These are phyloP conservation scores for Platysteira castanea DNA, from an alignment of 2,113 vertebrate species.

Conservation along the genomic window DNA sequence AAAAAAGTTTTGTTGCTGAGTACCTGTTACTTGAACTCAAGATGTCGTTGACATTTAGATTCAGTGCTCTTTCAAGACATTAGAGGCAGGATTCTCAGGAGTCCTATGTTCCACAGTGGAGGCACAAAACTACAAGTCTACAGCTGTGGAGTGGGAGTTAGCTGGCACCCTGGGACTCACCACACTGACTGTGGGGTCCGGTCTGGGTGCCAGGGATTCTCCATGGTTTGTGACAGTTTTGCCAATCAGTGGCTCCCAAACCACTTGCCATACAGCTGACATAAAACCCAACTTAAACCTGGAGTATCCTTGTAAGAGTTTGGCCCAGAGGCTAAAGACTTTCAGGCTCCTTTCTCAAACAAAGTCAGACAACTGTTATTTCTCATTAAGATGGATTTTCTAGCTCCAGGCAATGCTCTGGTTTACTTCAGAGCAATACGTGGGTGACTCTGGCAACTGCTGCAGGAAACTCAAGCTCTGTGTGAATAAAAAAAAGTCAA, in stretches of 20 bases:
- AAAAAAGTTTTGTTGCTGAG: background rate
- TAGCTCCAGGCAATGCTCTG: background rate
- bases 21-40: background rate
- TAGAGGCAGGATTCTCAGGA: background rate
- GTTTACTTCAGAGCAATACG: background rate
- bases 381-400: background rate
- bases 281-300: background rate
- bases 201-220: background rate
- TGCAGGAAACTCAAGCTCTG: background rate
- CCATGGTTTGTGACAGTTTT: background rate
- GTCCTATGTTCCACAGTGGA: accelerated
- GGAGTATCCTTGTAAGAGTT: background rate
- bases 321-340: background rate
- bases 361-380: background rate
- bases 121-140: background rate
- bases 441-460: background rate
- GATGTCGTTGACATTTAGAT: background rate
- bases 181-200: background rate
- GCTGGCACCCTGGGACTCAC: background rate
- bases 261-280: background rate
- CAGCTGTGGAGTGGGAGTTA: background rate
- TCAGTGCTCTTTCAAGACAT: background rate
- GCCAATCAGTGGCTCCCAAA: background rate
- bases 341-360: background rate
- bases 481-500: background rate